phyloP scores from a whole-genome alignment of 1,140 invertebrate species.

The Idris sp. region DNA sequence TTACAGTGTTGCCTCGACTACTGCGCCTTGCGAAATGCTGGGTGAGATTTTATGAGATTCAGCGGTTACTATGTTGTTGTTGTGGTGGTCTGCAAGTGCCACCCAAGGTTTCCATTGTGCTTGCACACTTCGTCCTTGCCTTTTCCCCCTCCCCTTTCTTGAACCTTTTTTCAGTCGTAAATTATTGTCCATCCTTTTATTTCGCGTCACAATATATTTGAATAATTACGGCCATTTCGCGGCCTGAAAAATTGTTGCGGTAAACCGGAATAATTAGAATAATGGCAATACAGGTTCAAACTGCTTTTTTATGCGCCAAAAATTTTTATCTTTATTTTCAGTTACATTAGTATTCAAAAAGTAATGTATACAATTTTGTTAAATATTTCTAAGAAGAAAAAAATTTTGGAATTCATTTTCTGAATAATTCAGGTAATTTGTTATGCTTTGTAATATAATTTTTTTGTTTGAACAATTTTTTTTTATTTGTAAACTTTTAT shows the following conservation, averaged over 20 bases:
- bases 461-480: too few relatives aligned
- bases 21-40: constrained; percentile 63
- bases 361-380: too few relatives aligned
- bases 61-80: constrained; percentile 46
- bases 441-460: too few relatives aligned
- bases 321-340: too few relatives aligned
- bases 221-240: constrained; percentile 28
- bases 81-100: constrained; percentile 27
- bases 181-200: constrained; percentile 25
- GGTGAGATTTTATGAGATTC: constrained; percentile 62
- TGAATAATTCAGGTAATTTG: too few relatives aligned
- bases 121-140: background rate
- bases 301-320: too few relatives aligned
- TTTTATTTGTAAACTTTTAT: too few relatives aligned
- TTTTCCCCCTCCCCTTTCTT: constrained; percentile 5
- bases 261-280: constrained; percentile 44
- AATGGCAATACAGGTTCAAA: too few relatives aligned
- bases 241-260: constrained; percentile 30
- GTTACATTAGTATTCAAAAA: too few relatives aligned
- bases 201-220: constrained; percentile 24
- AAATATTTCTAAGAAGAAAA: too few relatives aligned
- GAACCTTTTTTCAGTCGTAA: constrained; percentile 9
- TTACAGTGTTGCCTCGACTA: constrained; percentile 45
- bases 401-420: too few relatives aligned
- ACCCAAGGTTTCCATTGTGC: constrained; percentile 45